Conservation (phyloP, 2,797 vertebrate genomes). For the Coregonus sp. region DNA sequence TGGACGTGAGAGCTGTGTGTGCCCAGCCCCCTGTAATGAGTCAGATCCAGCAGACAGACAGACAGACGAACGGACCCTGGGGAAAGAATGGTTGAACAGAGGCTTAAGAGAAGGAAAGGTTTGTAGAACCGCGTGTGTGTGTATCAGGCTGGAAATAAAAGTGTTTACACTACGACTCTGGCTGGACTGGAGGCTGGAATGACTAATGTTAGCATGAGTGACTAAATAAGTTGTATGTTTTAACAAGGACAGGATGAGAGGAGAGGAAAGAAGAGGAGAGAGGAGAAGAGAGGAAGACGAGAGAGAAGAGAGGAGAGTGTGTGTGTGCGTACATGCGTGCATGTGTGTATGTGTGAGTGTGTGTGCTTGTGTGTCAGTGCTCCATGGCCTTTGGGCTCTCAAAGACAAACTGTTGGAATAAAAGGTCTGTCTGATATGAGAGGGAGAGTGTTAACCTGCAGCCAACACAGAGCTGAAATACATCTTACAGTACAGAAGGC, state of each 20-base stretch:
- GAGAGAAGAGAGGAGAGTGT: no score
- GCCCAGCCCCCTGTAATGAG: not conserved
- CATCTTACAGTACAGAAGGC: not conserved
- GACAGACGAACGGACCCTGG: not conserved
- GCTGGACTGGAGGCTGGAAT: not conserved
- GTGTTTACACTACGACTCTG: not conserved
- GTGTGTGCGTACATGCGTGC: no score
- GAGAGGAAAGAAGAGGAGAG: no score
- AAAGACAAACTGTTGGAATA: not conserved
- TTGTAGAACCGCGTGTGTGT: not conserved
- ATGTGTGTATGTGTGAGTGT: conserved; percentile 25
- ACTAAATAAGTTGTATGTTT: not conserved
- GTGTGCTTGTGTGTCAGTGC: not conserved
- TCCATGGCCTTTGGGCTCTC: not conserved
- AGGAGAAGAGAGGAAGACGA: no score
- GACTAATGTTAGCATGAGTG: not conserved
- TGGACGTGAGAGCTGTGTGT: not conserved
- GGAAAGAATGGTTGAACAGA: not conserved
- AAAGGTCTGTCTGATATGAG: not conserved
- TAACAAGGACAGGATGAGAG: no score
- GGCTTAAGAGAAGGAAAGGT: not conserved
- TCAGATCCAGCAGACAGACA: not conserved
- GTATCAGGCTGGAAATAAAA: conserved; percentile 38
- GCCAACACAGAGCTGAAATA: not conserved
- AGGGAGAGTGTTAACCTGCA: not conserved